phyloP scores from a whole-genome alignment of 2,113 vertebrate genomes.

The Thamnophis sirtalis region DNA sequence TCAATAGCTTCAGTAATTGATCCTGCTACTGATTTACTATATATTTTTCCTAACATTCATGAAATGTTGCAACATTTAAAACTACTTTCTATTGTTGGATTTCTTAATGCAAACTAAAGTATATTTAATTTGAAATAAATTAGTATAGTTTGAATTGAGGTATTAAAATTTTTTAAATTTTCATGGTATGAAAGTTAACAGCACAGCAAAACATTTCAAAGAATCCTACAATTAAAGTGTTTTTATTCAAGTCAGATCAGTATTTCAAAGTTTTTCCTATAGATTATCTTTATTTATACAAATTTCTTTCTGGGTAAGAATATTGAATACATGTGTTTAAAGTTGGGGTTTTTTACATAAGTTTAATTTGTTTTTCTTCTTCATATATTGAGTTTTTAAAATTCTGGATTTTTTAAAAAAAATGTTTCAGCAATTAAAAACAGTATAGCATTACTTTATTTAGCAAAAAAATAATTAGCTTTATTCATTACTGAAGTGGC shows the following conservation, averaged over 20 bases:
- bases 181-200: background rate
- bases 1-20: background rate
- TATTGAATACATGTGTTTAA: background rate
- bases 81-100: background rate
- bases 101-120: background rate
- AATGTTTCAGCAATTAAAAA: background rate
- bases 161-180: background rate
- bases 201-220: background rate
- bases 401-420: background rate
- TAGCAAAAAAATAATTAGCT: conserved; percentile 27
- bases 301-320: background rate
- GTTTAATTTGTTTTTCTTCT: background rate
- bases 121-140: background rate
- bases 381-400: background rate
- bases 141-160: background rate
- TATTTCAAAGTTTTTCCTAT: background rate
- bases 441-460: conserved; percentile 29
- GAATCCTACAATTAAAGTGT: background rate
- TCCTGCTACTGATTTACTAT: background rate
- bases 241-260: background rate
- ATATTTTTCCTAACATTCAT: background rate
- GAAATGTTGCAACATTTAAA: background rate
- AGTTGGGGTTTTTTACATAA: background rate
- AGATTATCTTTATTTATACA: background rate
- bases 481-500: background rate